Evolutionary conservation across 2,113 vertebrate genomes (phyloP), one percentile per base, ranked within the genome.

Genomic region (Tachuris rubrigastra): DNA sequence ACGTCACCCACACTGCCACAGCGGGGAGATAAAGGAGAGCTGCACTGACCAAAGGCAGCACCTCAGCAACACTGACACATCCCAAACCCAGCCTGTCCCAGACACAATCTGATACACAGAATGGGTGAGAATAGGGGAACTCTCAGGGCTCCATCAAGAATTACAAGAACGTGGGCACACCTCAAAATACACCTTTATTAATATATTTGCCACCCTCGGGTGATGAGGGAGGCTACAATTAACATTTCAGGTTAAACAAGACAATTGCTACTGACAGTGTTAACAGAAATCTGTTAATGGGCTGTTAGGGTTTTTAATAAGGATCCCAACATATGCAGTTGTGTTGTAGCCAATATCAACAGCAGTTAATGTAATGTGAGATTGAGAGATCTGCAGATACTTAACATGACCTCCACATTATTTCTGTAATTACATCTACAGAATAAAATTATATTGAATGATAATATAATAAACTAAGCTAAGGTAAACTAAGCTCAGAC

Each of bases 1-100:
- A 74, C 44, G 3, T 8, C 66, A 10, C 3, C 9, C 28, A 31
- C 0, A 0, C n/a, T 19, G 35, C n/a, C 60, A 6, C 37, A 14
- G 56, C 9, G 31, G 68, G 78, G 10, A 12, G n/a, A 16, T 0
- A 14, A n/a, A 46, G 59, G 52, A n/a, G 27, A 72, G 85, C 33
- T 9, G 65, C 81, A 2, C 24, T 7, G n/a, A 3, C 8, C 21
- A 3, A 19, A 14, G 31, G 67, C 62, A 22, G 53, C 4, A 21
- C 7, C 71, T 66, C 39, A 18, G 31, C 7, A 12, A 20, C 3
- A 2, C 42, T 16, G 69, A 28, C 39, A 31, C 37, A n/a, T 0
- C 12, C 55, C 87, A 63, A 21, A 82, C 31, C 37, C 66, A 3
- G 65, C 22, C 82, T 75, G 49, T 21, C 56, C 10, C 0, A 10